These are phyloP conservation scores for Myopa testacea DNA, from an alignment of 2,888 invertebrate genomes.

Conservation along the genomic window DNA sequence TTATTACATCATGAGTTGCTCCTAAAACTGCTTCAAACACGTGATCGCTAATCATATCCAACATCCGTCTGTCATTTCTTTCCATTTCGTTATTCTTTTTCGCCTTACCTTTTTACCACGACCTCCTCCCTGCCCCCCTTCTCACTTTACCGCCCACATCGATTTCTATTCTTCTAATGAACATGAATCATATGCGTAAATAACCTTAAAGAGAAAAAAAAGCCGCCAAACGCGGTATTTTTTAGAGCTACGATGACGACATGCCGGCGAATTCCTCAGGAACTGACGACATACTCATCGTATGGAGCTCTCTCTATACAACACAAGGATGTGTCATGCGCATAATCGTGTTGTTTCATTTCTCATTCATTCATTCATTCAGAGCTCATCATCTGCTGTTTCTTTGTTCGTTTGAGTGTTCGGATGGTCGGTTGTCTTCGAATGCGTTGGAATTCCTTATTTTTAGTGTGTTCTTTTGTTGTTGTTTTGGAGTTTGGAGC, in stretches of 20 bases:
- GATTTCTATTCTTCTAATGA: neutral
- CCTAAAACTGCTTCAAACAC: neutral
- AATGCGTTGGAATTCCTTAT: conserved; percentile 10
- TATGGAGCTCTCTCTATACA: too few species aligned
- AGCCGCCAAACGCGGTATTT: too few species aligned
- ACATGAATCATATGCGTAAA: neutral
- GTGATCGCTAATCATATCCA: neutral
- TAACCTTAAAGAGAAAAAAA: neutral
- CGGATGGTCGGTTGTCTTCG: neutral
- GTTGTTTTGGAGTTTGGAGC: neutral
- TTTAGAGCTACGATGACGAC: too few species aligned
- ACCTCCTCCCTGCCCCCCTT: neutral
- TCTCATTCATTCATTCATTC: neutral
- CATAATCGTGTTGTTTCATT: neutral
- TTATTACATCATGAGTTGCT: neutral
- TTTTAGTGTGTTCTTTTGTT: neutral
- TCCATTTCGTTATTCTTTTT: neutral
- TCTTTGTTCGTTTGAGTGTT: too few species aligned
- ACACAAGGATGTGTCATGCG: conserved; percentile 29
- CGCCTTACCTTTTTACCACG: neutral
- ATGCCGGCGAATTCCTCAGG: too few species aligned
- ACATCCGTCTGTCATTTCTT: neutral
- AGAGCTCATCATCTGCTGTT: neutral
- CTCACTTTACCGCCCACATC: neutral
- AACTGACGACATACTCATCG: too few species aligned